phyloP scores from a whole-genome alignment of 2,888 invertebrate genomes.

The Chrysolina haemoptera region DNA sequence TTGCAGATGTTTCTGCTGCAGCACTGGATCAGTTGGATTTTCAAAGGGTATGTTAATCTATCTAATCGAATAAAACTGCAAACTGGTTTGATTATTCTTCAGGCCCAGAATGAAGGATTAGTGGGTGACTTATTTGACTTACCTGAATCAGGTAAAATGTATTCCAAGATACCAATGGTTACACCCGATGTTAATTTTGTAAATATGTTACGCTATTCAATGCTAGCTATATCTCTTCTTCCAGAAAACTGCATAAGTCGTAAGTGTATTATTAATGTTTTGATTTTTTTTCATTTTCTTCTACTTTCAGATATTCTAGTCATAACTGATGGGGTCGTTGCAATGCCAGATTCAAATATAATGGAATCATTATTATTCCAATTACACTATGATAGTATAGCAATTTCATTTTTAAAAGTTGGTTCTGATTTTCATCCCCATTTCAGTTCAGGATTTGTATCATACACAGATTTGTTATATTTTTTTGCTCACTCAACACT shows the following conservation, averaged over 20 bases:
- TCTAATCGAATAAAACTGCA: neutral
- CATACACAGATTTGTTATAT: slow-evolving; percentile 82
- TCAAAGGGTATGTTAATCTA: slow-evolving; percentile 61
- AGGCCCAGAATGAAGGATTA: slow-evolving; percentile 72
- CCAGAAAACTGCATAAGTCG: slow-evolving; percentile 84
- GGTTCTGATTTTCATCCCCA: slow-evolving; percentile 79
- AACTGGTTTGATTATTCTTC: slow-evolving; percentile 50
- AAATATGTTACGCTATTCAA: slow-evolving; percentile 83
- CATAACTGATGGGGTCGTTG: slow-evolving; percentile 83
- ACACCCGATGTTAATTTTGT: slow-evolving; percentile 81
- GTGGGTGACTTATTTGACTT: slow-evolving; percentile 72
- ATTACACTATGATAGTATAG: slow-evolving; percentile 80
- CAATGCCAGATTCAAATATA: slow-evolving; percentile 80
- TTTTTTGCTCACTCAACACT: slow-evolving; percentile 84
- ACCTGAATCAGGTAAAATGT: slow-evolving; percentile 67
- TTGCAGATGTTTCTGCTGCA: slow-evolving; percentile 73
- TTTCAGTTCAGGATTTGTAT: slow-evolving; percentile 78
- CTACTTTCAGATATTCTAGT: slow-evolving; percentile 77
- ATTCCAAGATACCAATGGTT: slow-evolving; percentile 73
- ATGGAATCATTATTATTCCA: slow-evolving; percentile 82
- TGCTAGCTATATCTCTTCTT: slow-evolving; percentile 81
- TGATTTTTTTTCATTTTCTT: slow-evolving; percentile 35
- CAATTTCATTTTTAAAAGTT: slow-evolving; percentile 83
- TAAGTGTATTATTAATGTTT: slow-evolving; percentile 66
- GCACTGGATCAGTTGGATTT: slow-evolving; percentile 74